Evolutionary conservation across 2,797 vertebrate species (phyloP), one percentile per base, ranked within the genome.

Genomic region (Capromys pilorides): DNA sequence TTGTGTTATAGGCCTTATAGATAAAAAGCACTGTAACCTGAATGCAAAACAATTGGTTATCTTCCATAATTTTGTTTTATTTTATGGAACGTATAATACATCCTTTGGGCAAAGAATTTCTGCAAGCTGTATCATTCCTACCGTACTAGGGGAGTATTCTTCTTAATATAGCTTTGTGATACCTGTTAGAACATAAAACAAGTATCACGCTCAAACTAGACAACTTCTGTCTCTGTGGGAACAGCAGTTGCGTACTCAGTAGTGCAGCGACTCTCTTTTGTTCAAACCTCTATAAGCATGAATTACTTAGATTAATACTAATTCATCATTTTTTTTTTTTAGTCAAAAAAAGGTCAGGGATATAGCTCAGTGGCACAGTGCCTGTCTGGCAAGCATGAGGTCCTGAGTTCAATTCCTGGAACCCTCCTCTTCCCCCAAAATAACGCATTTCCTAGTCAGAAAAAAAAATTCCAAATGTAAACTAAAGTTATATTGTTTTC

Each of bases 131-230:
- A 22, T 54, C 14, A 13, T 54, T 71, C 6, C 41, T n/a, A 28
- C 49, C 3, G 9, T 80, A 2, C 31, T 22, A 41, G 39, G 28
- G 31, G 24, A 12, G 26, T 4, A 24, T 26, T 1, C 31, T n/a
- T 39, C 9, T 26, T 84, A 61, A 1, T 12, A 22, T 4, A 54
- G n/a, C 8, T 66, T 80, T 51, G 10, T 7, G 19, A 69, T 18
- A 5, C 24, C 49, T 57, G 7, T 62, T 67, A 88, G 64, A 51
- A 51, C 9, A 78, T 2, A 54, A 77, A 31, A 21, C 7, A 61
- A 28, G 6, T 13, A 8, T 41, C 1, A 12, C n/a, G 1, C 0
- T 13, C 1, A 19, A 57, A 45, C 6, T 14, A 45, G 83, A 2
- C 6, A 12, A 26, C 9, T n/a, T 24, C 16, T 28, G 45, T 1